Evolutionary conservation across 2,113 vertebrate species (phyloP).

Genomic region (Cervus canadensis): DNA sequence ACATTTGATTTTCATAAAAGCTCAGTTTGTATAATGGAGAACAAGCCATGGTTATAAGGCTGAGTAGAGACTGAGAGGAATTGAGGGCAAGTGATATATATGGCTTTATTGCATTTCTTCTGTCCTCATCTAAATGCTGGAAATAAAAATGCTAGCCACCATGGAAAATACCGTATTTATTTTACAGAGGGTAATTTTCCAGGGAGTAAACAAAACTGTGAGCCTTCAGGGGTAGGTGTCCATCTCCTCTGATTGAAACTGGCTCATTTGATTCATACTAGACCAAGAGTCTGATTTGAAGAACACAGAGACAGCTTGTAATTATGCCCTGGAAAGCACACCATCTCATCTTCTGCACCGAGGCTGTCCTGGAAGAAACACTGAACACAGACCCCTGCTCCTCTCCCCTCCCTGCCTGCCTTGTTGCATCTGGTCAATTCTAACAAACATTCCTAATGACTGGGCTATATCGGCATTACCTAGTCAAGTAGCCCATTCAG

Average conservation of each 20-base stretch:
- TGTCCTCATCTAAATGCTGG: not conserved
- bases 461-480: slow-evolving; percentile 64
- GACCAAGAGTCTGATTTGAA: not conserved
- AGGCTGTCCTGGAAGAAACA: not conserved
- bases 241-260: not conserved
- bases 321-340: not conserved
- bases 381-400: not conserved
- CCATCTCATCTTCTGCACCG: not conserved
- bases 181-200: not conserved
- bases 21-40: not conserved
- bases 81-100: not conserved
- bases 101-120: not conserved
- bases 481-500: slow-evolving; percentile 71
- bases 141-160: not conserved
- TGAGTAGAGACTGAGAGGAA: not conserved
- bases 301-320: not conserved
- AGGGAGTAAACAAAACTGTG: not conserved
- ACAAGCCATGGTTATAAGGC: not conserved
- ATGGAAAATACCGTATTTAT: not conserved
- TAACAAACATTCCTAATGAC: slow-evolving; percentile 57
- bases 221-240: not conserved
- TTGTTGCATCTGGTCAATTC: not conserved
- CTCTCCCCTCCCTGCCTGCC: not conserved
- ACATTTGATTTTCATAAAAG: not conserved
- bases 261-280: not conserved